phyloP scores from a whole-genome alignment of 1,140 invertebrate species.

The Drosophila orena region DNA sequence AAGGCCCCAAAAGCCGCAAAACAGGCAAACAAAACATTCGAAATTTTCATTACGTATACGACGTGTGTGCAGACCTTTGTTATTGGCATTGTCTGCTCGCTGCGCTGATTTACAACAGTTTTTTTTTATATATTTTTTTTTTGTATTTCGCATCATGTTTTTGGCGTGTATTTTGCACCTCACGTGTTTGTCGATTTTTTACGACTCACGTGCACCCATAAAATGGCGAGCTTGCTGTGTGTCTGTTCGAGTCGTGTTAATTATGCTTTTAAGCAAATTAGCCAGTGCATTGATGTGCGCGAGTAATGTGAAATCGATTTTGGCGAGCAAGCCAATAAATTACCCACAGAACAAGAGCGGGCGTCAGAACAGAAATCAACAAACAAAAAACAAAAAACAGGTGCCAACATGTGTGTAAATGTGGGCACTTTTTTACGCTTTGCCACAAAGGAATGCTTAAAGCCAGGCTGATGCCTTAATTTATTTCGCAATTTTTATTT shows the following conservation, averaged over 20 bases:
- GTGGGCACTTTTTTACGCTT: neutral
- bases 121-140: slow-evolving; percentile 22
- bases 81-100: slow-evolving; percentile 34
- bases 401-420: slow-evolving; percentile 43
- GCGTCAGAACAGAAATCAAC: slow-evolving; percentile 43
- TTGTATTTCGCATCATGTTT: slow-evolving; percentile 19
- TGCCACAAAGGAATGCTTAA: slow-evolving; percentile 34
- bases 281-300: slow-evolving; percentile 68
- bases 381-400: slow-evolving; percentile 27
- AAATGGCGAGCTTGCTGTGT: slow-evolving; percentile 28
- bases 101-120: slow-evolving; percentile 67
- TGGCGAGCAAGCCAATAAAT: slow-evolving; percentile 66
- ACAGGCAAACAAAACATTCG: slow-evolving; percentile 35
- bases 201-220: slow-evolving; percentile 67
- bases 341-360: slow-evolving; percentile 51
- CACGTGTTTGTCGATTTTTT: slow-evolving; percentile 59
- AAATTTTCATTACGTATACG: slow-evolving; percentile 66
- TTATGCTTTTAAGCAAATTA: slow-evolving; percentile 83
- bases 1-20: slow-evolving; percentile 28
- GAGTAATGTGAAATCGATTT: slow-evolving; percentile 77
- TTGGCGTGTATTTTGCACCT: slow-evolving; percentile 61
- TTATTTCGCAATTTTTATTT: slow-evolving; percentile 37
- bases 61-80: slow-evolving; percentile 28
- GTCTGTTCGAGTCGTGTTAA: slow-evolving; percentile 52
- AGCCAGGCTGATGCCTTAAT: slow-evolving; percentile 39